Percentiles rank a stretch among this genome's conserved stretches.
Conservation (phyloP, 2,888 invertebrate species). For the Noctua janthina region DNA sequence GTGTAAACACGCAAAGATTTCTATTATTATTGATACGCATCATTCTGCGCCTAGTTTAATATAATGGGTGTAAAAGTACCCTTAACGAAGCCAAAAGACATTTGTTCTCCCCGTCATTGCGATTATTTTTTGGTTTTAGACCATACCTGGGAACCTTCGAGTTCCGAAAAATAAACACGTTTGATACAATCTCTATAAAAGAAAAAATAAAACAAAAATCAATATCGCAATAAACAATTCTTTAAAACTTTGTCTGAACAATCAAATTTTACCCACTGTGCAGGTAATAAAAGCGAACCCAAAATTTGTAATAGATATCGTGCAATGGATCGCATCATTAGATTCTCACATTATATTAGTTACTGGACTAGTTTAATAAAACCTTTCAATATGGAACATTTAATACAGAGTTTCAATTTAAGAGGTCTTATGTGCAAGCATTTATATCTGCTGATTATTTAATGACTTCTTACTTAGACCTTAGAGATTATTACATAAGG, state of each 20-base stretch:
- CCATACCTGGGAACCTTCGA: too few relatives aligned
- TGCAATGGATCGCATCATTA: slow-evolving; percentile 26
- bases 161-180: background rate
- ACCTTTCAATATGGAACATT: slow-evolving; percentile 4
- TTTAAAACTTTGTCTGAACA: slow-evolving; percentile 4
- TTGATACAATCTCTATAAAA: background rate
- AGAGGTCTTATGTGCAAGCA: background rate
- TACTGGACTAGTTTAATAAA: slow-evolving; percentile 16
- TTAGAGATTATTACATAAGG: background rate
- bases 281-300: slow-evolving; percentile 11
- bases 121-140: too few relatives aligned
- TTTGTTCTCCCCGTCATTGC: too few relatives aligned
- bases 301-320: slow-evolving; percentile 43
- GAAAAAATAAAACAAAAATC: background rate
- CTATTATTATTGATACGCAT: background rate
- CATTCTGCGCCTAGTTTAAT: background rate
- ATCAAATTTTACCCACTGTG: slow-evolving; percentile 2
- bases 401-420: slow-evolving; percentile 3
- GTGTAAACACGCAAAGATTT: slow-evolving; percentile 27
- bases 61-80: too few relatives aligned
- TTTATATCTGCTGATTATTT: background rate
- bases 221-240: background rate
- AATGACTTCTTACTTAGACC: background rate
- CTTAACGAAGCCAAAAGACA: too few relatives aligned
- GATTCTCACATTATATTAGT: slow-evolving; percentile 22